phyloP scores from a whole-genome alignment of 2,888 invertebrate species.

The Cordilura impudica region DNA sequence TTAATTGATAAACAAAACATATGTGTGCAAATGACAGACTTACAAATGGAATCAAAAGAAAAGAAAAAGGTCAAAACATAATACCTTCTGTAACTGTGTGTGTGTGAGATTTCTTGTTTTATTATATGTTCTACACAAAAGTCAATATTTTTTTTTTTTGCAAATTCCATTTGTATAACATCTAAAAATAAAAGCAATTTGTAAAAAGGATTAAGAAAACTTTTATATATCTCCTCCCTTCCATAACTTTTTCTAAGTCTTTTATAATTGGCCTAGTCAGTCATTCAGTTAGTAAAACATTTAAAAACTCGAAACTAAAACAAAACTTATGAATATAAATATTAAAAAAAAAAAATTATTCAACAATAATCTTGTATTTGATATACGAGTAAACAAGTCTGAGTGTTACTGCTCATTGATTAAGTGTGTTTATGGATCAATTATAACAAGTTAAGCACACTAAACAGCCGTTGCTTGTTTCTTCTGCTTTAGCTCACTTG shows the following conservation, averaged over 20 bases:
- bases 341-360: background rate
- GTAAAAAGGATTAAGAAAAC: background rate
- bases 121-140: constrained; percentile 5
- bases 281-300: background rate
- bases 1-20: background rate
- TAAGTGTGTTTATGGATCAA: constrained; percentile 43
- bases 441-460: constrained; percentile 14
- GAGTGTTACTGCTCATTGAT: constrained; percentile 13
- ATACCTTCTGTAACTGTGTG: background rate
- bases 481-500: background rate
- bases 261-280: background rate
- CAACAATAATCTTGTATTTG: background rate
- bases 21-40: background rate
- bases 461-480: background rate
- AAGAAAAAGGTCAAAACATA: background rate
- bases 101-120: background rate
- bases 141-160: constrained; percentile 12
- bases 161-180: background rate
- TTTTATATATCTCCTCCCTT: too few species aligned
- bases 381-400: background rate
- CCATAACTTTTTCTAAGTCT: too few species aligned
- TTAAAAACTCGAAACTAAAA: too few species aligned
- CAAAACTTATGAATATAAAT: background rate
- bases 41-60: background rate
- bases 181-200: background rate